Base-by-base conservation (phyloP, 1,140 invertebrate species). In the Drosophila leontia region DNA sequence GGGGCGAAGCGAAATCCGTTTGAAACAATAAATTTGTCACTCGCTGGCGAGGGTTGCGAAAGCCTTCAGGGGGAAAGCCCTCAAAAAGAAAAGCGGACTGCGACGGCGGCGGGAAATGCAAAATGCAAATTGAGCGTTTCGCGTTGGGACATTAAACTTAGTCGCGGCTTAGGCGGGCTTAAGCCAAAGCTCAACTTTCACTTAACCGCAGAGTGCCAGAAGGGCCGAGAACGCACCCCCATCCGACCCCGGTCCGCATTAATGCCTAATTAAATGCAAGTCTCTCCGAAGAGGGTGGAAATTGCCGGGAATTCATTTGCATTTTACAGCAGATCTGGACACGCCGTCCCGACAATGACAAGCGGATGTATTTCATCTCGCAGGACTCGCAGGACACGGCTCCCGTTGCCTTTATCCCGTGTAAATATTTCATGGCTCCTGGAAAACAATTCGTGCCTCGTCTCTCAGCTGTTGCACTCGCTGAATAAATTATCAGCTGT, bases 241-340 rank as follows among this genome's bases (percentile, higher is more conserved):
- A 37, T 44, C 51, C 71, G 44, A 9, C 9, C 19, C 17, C 7
- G 26, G 48, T 45, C 51, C 60, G 58, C 80, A 84, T 88, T 87
- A 87, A 87, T 80, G 85, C 82, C 84, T 88, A 87, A 88, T 87
- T 87, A 87, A 87, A 87, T 87, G 85, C 84, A 87, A 78, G 75
- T 78, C 64, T 42, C 29, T 50, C 15, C 29, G 32, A 47, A 41
- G 64, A 50, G 75, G 75, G 56, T 60, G 75, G 64, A 69, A 86
- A 82, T 70, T 67, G 62, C 62, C 53, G 47, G 67, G 51, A 50
- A 75, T 84, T 84, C 84, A 87, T 87, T 87, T 87, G 84, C 84
- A 90, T 87, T 87, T 87, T 74, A 87, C 77, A 80, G 77, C 75
- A 70, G 79, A 77, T 67, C 79, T 70, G 74, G 62, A 70, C 63